Evolutionary conservation across 1,140 invertebrate species (phyloP), one percentile per base, ranked within the genome.

Genomic region (Leptinotarsa undecemlineata): DNA sequence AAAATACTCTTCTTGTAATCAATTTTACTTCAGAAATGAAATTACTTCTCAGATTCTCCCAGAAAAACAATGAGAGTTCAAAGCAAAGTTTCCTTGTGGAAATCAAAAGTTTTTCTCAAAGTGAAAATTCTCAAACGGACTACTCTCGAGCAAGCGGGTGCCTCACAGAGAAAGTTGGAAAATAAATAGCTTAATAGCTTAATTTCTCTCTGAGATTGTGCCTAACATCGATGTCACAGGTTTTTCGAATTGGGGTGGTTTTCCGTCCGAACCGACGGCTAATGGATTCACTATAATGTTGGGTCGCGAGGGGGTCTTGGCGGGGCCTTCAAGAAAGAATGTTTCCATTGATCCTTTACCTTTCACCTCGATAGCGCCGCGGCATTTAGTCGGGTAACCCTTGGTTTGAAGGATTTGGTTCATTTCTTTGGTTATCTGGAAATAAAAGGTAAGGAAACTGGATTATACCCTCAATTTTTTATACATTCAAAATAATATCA

Each of bases 291-390:
- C 74, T 74, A 78, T 84, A 62, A 85, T 80, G 74, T 85, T 83
- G 20, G 42, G 77, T 68, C 77, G 79, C 17, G 57, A 33, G 17
- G 51, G 8, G 14, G 51, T 57, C 73, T 80, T 77, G 14, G 63
- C 68, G 72, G 81, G 85, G 4, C 89, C 92, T 70, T 92, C 91
- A 63, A 96, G 87, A 84, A 97, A 96, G 86, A 94, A 97, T 0
- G 96, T 97, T n/a, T 94, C 90, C 96, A 98, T 97, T 62, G 94
- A 93, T 1, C 96, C 96, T 86, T 97, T 98, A 21, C 96, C 96
- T 86, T 98, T 98, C 3, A 98, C 95, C 78, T 95, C 91, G 20
- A 97, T 92, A 4, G 88, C 91, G 1, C 95, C 96, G 15, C 96
- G 88, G 83, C 93, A 95, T 2, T 89, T 90, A 11, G 96, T 87